Evolutionary conservation across 2,113 vertebrate genomes (phyloP).

Genomic region (Nicator chloris): DNA sequence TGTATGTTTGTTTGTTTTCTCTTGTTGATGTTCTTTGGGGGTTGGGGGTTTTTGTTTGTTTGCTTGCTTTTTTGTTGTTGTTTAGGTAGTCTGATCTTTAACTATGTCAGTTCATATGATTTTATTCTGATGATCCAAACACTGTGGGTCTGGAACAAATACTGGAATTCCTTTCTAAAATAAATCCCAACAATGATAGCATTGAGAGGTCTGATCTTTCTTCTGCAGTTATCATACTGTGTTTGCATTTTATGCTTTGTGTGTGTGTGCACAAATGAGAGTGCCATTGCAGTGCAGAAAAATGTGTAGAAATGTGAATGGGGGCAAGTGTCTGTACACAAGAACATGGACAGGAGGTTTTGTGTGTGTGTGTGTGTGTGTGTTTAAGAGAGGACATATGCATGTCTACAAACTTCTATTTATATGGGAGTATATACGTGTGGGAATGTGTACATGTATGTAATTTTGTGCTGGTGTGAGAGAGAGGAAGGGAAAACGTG

Average conservation of each 20-base stretch:
- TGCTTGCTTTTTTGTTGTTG: background rate
- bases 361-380: background rate
- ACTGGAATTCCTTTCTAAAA: conserved; percentile 12
- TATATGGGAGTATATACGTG: background rate
- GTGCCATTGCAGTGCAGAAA: background rate
- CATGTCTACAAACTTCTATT: background rate
- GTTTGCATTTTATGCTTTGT: background rate
- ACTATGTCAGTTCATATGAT: background rate
- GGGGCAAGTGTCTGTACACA: background rate
- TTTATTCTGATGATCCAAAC: conserved; percentile 13
- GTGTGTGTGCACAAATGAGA: background rate
- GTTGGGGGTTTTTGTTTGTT: background rate
- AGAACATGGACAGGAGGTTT: background rate
- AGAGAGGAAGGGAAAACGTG: conserved; percentile 27
- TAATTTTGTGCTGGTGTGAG: conserved; percentile 33
- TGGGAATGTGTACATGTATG: background rate
- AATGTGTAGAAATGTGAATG: background rate
- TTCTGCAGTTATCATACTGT: background rate
- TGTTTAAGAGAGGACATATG: background rate
- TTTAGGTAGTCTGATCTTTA: conserved; percentile 26
- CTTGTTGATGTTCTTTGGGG: background rate
- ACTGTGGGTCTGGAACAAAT: background rate
- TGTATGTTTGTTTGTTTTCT: background rate
- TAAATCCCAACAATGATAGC: background rate
- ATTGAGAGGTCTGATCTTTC: background rate